A percentile compares a stretch with the other conserved stretches of the same genome.
Conservation (phyloP, 2,797 vertebrate genomes). For the Eulemur albifrons region DNA sequence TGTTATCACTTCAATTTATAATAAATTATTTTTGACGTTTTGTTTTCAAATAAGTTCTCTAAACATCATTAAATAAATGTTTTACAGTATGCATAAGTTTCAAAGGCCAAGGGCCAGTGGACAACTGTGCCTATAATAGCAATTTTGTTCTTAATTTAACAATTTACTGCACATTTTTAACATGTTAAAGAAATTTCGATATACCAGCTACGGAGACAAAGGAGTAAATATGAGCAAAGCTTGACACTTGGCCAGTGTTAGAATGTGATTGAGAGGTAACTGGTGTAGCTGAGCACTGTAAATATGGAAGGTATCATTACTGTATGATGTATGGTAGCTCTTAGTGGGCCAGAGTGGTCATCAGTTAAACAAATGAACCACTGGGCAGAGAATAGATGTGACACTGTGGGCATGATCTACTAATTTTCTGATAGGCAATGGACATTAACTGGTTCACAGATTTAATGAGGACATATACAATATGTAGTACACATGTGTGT, state of each 20-base stretch:
- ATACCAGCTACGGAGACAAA: background rate
- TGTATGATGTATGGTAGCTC: conserved; percentile 25
- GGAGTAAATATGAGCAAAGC: background rate
- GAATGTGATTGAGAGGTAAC: conserved; percentile 2
- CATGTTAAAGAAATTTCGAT: background rate
- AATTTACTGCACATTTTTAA: conserved; percentile 19
- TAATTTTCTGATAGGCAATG: conserved; percentile 50
- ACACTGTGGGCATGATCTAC: conserved; percentile 36
- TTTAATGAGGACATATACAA: conserved; percentile 3
- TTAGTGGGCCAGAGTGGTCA: conserved; percentile 32
- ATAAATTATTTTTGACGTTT: background rate
- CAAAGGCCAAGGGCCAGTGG: background rate
- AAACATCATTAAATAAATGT: conserved; percentile 29
- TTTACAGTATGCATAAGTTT: background rate
- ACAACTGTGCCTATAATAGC: background rate
- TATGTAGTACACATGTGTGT: background rate
- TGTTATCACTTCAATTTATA: background rate
- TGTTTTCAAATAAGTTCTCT: background rate
- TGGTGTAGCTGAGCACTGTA: background rate
- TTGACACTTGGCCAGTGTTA: background rate
- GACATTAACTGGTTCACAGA: conserved; percentile 51
- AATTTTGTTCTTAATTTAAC: conserved; percentile 29
- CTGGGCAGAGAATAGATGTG: conserved; percentile 48
- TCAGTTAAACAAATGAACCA: conserved; percentile 68
- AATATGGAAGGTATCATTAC: conserved; percentile 44